Percentiles rank a stretch among this genome's conserved stretches.
These are phyloP conservation scores for Argyrosomus japonicus DNA, from an alignment of 2,113 vertebrate genomes.

Conservation along the genomic window DNA sequence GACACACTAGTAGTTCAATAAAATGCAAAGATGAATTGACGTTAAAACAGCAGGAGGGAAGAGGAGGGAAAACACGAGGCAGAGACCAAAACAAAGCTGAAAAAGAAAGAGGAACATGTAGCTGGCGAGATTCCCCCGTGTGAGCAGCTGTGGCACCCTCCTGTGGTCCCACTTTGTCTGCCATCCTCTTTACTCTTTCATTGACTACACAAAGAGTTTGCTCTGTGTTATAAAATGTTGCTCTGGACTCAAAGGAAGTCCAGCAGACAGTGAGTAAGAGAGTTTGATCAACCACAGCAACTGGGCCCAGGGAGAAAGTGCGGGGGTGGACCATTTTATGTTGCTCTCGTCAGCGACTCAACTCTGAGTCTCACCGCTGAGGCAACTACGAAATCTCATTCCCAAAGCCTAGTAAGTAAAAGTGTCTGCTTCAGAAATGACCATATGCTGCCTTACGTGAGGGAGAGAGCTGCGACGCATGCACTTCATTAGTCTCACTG, in stretches of 20 bases:
- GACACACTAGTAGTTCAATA: constrained; percentile 26
- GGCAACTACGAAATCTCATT: constrained; percentile 27
- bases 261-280: constrained; percentile 79
- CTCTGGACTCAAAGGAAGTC: constrained; percentile 69
- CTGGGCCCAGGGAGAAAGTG: constrained; percentile 46
- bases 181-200: constrained; percentile 16
- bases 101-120: constrained; percentile 23
- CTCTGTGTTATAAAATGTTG: constrained; percentile 32
- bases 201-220: constrained; percentile 23
- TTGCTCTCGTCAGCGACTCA: constrained; percentile 39
- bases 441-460: constrained; percentile 19
- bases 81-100: constrained; percentile 36
- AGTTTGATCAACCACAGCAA: constrained; percentile 49
- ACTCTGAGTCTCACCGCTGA: constrained; percentile 38
- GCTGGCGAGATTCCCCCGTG: constrained; percentile 11
- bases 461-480: constrained; percentile 22
- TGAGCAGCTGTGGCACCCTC: constrained; percentile 53
- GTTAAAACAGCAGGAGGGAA: constrained; percentile 16
- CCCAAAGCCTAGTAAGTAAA: constrained; percentile 25
- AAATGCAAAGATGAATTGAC: constrained; percentile 29
- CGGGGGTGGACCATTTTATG: constrained; percentile 53
- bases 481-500: constrained; percentile 53
- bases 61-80: constrained; percentile 23
- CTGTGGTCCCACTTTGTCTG: constrained; percentile 25
- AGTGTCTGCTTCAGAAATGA: constrained; percentile 39